These are phyloP conservation scores for Gobio gobio DNA, from an alignment of 2,113 vertebrate genomes.

Conservation along the genomic window DNA sequence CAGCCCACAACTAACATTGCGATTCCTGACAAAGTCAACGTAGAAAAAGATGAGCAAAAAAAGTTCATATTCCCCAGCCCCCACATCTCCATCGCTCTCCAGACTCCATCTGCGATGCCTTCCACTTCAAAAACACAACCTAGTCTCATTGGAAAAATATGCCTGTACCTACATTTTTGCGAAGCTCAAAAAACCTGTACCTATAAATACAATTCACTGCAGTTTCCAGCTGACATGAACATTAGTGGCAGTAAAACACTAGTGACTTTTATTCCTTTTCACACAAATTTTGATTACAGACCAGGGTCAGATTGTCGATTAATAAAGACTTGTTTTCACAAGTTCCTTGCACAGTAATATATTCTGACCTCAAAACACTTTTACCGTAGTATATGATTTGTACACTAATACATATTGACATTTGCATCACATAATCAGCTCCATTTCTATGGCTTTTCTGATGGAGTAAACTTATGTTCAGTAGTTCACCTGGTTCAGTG, in stretches of 20 bases:
- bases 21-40: constrained; percentile 5
- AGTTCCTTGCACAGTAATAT: background rate
- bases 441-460: background rate
- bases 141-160: background rate
- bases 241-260: background rate
- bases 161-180: background rate
- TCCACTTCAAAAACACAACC: constrained; percentile 55
- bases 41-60: constrained; percentile 46
- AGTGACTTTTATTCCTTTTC: background rate
- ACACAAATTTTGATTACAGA: background rate
- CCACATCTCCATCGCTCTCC: constrained; percentile 37
- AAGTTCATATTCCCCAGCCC: constrained; percentile 25
- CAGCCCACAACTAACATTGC: background rate
- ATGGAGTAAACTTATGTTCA: background rate
- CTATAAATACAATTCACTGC: background rate
- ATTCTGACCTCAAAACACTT: background rate
- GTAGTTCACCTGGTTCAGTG: background rate
- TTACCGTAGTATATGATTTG: background rate
- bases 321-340: background rate
- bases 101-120: constrained; percentile 23
- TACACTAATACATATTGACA: background rate
- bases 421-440: background rate
- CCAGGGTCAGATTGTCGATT: background rate
- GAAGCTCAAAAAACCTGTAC: background rate
- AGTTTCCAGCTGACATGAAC: background rate